A percentile compares a stretch with the other conserved stretches of the same genome.
These are phyloP conservation scores for Carassius auratus DNA, from an alignment of 2,113 vertebrate species.

Conservation along the genomic window DNA sequence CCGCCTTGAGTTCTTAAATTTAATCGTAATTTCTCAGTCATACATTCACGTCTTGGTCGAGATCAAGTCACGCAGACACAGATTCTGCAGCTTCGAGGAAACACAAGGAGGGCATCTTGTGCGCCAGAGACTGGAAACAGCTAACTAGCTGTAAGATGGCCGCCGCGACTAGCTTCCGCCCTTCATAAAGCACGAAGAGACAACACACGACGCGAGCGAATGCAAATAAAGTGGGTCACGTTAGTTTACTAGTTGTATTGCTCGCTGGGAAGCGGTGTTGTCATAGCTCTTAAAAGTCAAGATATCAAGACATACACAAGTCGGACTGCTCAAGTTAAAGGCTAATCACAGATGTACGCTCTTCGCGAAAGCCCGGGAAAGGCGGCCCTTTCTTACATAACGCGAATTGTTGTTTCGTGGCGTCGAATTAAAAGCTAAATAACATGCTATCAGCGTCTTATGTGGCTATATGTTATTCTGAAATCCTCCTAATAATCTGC, in stretches of 20 bases:
- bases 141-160: constrained; percentile 78
- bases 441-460: background rate
- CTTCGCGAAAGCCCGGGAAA: constrained; percentile 73
- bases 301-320: background rate
- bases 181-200: constrained; percentile 59
- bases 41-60: background rate
- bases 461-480: background rate
- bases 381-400: constrained; percentile 51
- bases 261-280: background rate
- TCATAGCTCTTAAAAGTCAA: background rate
- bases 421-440: fast-evolving
- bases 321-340: constrained; percentile 65
- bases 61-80: background rate
- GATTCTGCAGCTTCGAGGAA: constrained; percentile 4
- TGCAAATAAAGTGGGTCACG: background rate
- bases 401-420: background rate
- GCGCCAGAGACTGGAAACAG: constrained; percentile 29
- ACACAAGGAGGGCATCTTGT: constrained; percentile 60
- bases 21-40: background rate
- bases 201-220: background rate
- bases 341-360: constrained; percentile 59
- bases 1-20: background rate
- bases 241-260: background rate
- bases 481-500: background rate
- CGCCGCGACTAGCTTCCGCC: constrained; percentile 77